Base-by-base conservation (phyloP, 1,140 invertebrate genomes). In the Aphelenchoides avenae region DNA sequence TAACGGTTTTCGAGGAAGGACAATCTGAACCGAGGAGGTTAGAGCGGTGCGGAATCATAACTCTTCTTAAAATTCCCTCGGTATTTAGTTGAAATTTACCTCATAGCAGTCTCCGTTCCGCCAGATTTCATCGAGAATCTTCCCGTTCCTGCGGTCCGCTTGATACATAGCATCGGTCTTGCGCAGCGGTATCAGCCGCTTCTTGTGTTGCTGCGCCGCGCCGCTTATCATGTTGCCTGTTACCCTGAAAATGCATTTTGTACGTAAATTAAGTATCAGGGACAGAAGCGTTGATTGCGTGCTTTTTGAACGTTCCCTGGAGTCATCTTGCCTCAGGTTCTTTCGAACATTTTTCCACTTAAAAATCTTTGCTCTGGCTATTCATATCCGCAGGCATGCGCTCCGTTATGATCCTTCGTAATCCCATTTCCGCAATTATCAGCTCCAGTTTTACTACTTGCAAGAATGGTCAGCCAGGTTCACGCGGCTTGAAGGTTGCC, bases 201-300 rank as follows among this genome's bases (percentile, higher is more conserved):
- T 70, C 58, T 73, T 73, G 49, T 71, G 46, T 55, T 74, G 70
- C 39, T 72, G 66, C 24, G 73, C 66, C 29, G 72, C 72, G 34
- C 69, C 73, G 54, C 61, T 66, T 47, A 75, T 75, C 72, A 75
- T 75, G 49, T 75, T 76, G 51, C 61, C 63, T 34, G 63, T 39
- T 33, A 59, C 44, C 37, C 56, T 58, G 36, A 36, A 57, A 13
- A 29, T 5, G 3, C 27, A 15, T 41, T 7, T 41, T 41, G 3
- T 41, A 41, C n/a, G 34, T n/a, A 41, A 4, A 22, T 7, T 7
- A 4, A 24, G 7, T 22, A 3, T 41, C 3, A 7, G 7, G n/a
- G n/a, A n/a, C n/a, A n/a, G n/a, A n/a, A n/a, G n/a, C n/a, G n/a
- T n/a, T n/a, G n/a, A n/a, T n/a, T n/a, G n/a, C n/a, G n/a, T n/a